Evolutionary conservation across 2,113 vertebrate genomes (phyloP).

Genomic region (Plestiodon gilberti): DNA sequence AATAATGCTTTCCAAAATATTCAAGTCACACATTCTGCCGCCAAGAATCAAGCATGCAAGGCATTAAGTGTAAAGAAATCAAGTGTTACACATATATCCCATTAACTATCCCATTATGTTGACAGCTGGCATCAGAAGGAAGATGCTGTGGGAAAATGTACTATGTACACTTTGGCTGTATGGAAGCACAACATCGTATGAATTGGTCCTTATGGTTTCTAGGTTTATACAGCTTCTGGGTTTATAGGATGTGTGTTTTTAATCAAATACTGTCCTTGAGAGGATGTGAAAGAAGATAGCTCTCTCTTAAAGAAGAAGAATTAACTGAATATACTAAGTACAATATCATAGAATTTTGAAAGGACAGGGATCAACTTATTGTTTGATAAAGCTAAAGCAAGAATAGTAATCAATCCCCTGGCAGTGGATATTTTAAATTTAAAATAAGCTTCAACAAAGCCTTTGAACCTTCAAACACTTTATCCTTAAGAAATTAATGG

Average conservation of each 20-base stretch:
- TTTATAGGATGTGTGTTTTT: slow-evolving; percentile 42
- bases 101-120: neutral
- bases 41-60: neutral
- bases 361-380: slow-evolving; percentile 71
- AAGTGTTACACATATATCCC: neutral
- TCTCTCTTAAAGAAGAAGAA: slow-evolving; percentile 36
- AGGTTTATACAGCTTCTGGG: slow-evolving; percentile 48
- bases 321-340: slow-evolving; percentile 60
- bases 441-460: slow-evolving; percentile 84
- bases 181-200: neutral
- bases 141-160: neutral
- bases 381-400: slow-evolving; percentile 79
- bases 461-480: slow-evolving; percentile 84
- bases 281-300: slow-evolving; percentile 54
- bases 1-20: neutral
- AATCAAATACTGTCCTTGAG: slow-evolving; percentile 66
- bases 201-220: slow-evolving; percentile 15
- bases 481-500: slow-evolving; percentile 85
- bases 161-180: neutral
- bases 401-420: slow-evolving; percentile 82
- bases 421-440: slow-evolving; percentile 82
- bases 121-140: neutral
- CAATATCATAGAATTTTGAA: slow-evolving; percentile 72
- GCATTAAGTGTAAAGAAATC: neutral
- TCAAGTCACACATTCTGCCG: neutral